Percentiles rank a stretch among this genome's conserved stretches.
phyloP scores from a whole-genome alignment of 2,888 invertebrate genomes.

The Scaptodrosophila latifasciaeformis region DNA sequence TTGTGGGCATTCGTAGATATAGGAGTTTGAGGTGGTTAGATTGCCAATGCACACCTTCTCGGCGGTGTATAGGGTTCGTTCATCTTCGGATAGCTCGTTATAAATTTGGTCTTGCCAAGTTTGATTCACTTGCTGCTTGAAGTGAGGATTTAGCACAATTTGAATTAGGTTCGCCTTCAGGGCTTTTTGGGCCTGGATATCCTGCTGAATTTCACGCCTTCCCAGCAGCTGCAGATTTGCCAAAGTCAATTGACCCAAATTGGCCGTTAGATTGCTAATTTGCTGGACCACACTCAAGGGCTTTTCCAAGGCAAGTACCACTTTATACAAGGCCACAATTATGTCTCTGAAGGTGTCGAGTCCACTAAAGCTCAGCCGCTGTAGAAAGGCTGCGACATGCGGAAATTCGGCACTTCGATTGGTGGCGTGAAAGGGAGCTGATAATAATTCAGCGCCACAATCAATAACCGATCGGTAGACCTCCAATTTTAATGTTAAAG shows the following conservation, averaged over 20 bases:
- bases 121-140: conserved; percentile 25
- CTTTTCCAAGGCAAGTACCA: conserved; percentile 41
- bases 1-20: conserved; percentile 59
- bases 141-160: conserved; percentile 30
- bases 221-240: conserved; percentile 43
- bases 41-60: conserved; percentile 57
- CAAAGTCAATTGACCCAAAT: conserved; percentile 34
- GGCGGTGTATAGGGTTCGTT: conserved; percentile 45
- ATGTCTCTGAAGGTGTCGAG: conserved; percentile 44
- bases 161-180: conserved; percentile 34
- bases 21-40: conserved; percentile 35
- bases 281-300: conserved; percentile 35
- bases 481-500: conserved; percentile 12
- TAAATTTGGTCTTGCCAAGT: conserved; percentile 25
- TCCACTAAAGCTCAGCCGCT: conserved; percentile 35
- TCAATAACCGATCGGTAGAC: conserved; percentile 33
- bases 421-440: conserved; percentile 42
- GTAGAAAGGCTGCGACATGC: conserved; percentile 30
- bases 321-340: conserved; percentile 39
- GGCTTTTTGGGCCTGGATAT: conserved; percentile 10
- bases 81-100: conserved; percentile 35
- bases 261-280: conserved; percentile 34
- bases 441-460: conserved; percentile 44
- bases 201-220: conserved; percentile 32
- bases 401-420: conserved; percentile 37